Percentiles rank a stretch among this genome's conserved stretches.
phyloP scores from a whole-genome alignment of 2,113 vertebrate genomes.

The Vicugna pacos region DNA sequence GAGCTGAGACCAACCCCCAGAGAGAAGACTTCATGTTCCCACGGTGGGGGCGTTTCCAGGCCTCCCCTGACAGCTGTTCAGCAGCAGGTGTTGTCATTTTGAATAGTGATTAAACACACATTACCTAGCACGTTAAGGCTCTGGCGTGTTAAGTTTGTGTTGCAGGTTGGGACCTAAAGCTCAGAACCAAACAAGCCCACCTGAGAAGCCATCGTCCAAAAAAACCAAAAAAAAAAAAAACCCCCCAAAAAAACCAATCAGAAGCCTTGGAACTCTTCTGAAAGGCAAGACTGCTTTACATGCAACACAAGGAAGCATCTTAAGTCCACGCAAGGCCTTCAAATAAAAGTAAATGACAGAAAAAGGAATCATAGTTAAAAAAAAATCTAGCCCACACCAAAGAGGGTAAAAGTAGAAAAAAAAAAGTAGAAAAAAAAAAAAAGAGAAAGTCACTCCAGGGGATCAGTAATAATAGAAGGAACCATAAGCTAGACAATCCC shows the following conservation, averaged over 20 bases:
- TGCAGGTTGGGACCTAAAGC: constrained; percentile 66
- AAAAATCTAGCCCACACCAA: constrained; percentile 80
- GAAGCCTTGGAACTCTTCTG: constrained; percentile 65
- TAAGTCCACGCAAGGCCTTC: constrained; percentile 63
- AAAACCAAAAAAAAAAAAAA: neutral
- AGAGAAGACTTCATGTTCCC: constrained; percentile 46
- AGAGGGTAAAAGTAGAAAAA: constrained; percentile 75
- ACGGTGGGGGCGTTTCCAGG: constrained; percentile 48
- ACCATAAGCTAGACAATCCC: constrained; percentile 65
- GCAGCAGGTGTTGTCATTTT: constrained; percentile 72
- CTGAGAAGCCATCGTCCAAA: neutral
- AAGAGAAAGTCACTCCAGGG: constrained; percentile 79
- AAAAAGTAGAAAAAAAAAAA: neutral
- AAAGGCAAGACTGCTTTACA: constrained; percentile 66
- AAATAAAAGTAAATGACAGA: constrained; percentile 71
- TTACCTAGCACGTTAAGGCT: constrained; percentile 70
- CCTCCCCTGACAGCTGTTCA: constrained; percentile 61
- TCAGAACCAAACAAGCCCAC: constrained; percentile 45
- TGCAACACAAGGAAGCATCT: constrained; percentile 63
- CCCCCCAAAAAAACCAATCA: neutral
- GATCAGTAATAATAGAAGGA: constrained; percentile 64
- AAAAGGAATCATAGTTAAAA: constrained; percentile 76
- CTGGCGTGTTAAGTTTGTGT: constrained; percentile 39
- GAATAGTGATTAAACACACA: constrained; percentile 69
- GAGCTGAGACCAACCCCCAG: constrained; percentile 37